Conservation (phyloP, 2,888 invertebrate species). For the Enchytraeus crypticus region DNA sequence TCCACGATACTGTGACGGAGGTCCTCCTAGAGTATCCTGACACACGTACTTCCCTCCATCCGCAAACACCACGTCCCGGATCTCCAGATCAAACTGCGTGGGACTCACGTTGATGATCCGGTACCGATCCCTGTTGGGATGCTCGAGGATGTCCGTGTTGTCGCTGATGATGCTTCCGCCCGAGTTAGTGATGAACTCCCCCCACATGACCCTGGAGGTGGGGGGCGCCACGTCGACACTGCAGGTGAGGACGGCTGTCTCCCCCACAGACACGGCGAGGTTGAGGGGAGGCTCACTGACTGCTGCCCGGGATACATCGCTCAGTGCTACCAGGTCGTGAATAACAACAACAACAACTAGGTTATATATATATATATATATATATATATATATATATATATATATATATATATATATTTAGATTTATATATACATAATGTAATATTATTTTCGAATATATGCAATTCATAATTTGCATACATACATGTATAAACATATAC, state of each 20-base stretch:
- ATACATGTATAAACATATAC: too few relatives aligned
- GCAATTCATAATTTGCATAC: too few relatives aligned
- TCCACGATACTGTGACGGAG: neutral
- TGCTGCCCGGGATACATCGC: too few relatives aligned
- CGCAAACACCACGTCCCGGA: slow-evolving; percentile 2
- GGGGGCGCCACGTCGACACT: neutral
- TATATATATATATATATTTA: too few relatives aligned
- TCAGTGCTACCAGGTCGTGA: too few relatives aligned
- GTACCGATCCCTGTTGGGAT: neutral
- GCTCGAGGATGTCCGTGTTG: neutral
- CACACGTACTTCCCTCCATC: slow-evolving; percentile 2
- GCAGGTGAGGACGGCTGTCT: neutral
- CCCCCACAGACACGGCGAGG: neutral
- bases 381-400: too few relatives aligned
- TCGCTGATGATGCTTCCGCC: neutral
- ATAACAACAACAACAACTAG: too few relatives aligned
- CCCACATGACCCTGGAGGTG: neutral
- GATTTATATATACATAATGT: too few relatives aligned
- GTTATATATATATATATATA: too few relatives aligned
- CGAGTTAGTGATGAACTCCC: neutral
- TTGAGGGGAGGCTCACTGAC: too few relatives aligned
- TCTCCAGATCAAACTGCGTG: neutral
- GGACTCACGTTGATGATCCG: neutral
- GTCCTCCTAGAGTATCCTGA: neutral
- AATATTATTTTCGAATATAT: too few relatives aligned